Conservation (phyloP, 2,113 vertebrate species). For the Regulus satrapa region DNA sequence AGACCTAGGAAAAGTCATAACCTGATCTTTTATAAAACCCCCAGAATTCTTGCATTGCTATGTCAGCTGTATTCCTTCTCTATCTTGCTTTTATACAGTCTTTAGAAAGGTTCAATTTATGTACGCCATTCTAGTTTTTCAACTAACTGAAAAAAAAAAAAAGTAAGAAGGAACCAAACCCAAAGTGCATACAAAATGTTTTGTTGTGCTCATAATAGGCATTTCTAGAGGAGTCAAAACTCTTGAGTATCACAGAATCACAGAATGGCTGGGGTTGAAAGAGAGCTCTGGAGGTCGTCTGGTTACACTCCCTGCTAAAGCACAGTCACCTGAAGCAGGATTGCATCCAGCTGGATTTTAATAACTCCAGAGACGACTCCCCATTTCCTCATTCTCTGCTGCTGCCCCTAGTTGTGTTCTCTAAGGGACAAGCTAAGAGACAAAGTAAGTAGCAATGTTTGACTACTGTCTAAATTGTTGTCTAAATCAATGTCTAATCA, state of each 20-base stretch:
- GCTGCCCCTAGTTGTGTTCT: background rate
- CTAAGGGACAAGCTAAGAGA: rapidly evolving
- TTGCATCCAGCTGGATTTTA: background rate
- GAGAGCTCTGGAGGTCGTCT: background rate
- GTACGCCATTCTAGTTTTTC: background rate
- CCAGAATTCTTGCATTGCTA: background rate
- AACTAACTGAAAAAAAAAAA: background rate
- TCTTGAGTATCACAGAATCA: background rate
- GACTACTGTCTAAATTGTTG: background rate
- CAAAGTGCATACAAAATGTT: background rate
- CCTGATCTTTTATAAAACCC: background rate
- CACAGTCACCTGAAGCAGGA: background rate
- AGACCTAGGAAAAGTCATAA: background rate
- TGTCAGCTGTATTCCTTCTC: background rate
- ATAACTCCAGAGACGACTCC: background rate
- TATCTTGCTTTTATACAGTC: background rate
- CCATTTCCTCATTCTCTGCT: background rate
- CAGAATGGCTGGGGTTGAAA: background rate
- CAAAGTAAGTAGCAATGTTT: background rate
- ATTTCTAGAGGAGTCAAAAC: background rate
- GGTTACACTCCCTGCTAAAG: background rate
- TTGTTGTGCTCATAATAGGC: background rate
- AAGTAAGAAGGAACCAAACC: background rate
- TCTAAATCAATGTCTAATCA: background rate
- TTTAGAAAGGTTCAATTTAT: background rate